Conservation (phyloP, 2,888 invertebrate species). For the Sarcophaga caerulescens region DNA sequence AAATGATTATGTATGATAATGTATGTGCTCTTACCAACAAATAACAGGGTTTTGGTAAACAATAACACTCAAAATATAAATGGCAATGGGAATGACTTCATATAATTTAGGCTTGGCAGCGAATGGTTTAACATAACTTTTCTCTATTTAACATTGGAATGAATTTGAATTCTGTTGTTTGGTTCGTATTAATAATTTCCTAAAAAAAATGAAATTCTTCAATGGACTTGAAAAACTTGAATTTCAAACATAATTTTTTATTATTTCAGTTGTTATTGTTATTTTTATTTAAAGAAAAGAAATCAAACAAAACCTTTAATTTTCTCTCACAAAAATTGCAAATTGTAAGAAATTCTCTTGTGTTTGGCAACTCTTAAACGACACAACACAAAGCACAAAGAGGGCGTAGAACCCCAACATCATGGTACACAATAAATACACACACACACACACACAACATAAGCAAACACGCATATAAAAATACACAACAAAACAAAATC, state of each 20-base stretch:
- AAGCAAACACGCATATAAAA: conserved; percentile 11
- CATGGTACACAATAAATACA: conserved; percentile 57
- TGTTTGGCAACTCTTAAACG: conserved; percentile 56
- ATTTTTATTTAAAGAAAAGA: not conserved
- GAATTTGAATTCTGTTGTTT: no score
- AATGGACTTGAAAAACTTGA: not conserved
- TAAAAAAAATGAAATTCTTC: no score
- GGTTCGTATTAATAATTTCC: no score
- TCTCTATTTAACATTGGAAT: no score
- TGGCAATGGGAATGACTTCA: no score
- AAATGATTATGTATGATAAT: no score
- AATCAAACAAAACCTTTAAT: not conserved
- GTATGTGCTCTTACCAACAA: no score
- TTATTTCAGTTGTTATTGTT: not conserved
- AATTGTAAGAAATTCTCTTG: conserved; percentile 2
- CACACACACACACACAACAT: conserved; percentile 23
- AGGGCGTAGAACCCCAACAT: conserved; percentile 69
- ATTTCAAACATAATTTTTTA: not conserved
- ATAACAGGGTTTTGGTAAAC: no score
- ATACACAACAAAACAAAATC: conserved; percentile 21
- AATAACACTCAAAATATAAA: no score
- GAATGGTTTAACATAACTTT: no score
- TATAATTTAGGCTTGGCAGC: no score
- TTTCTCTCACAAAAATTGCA: conserved; percentile 23
- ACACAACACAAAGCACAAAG: conserved; percentile 59